phyloP scores from a whole-genome alignment of 2,113 vertebrate genomes.

The Python bivittatus region DNA sequence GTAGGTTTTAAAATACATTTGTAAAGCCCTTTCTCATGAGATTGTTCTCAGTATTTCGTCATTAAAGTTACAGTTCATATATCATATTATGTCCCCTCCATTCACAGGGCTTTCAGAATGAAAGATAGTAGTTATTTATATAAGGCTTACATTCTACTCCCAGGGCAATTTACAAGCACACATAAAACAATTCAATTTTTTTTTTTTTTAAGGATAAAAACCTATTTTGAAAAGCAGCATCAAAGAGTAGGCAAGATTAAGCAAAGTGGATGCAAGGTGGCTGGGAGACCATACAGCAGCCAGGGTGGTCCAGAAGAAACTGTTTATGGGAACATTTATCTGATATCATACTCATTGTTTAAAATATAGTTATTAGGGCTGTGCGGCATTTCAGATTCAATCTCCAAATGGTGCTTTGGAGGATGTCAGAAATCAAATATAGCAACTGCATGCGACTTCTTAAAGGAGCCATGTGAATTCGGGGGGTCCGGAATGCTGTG shows the following conservation, averaged over 20 bases:
- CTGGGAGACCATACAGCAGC: not conserved
- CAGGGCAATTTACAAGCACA: not conserved
- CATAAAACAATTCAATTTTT: not conserved
- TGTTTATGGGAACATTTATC: not conserved
- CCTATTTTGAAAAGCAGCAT: not conserved
- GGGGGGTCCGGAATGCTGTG: not conserved
- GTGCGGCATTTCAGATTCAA: not conserved
- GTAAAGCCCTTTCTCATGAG: not conserved
- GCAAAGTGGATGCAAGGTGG: too few species aligned
- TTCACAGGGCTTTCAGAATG: not conserved
- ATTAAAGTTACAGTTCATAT: not conserved
- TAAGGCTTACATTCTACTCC: not conserved
- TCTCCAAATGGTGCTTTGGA: not conserved
- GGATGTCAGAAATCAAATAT: not conserved
- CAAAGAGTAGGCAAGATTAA: not conserved
- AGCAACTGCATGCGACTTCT: not conserved
- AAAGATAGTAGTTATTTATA: not conserved
- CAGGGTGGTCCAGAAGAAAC: not conserved
- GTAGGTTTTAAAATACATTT: slow-evolving; percentile 41
- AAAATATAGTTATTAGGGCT: not conserved
- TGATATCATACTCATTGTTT: not conserved
- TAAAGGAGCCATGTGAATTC: not conserved
- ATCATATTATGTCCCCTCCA: not conserved
- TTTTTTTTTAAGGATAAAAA: not conserved
- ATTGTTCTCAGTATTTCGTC: not conserved